A percentile compares a stretch with the other conserved stretches of the same genome.
Evolutionary conservation across 2,797 vertebrate genomes (phyloP).

Genomic region (Halcyon leucocephala): DNA sequence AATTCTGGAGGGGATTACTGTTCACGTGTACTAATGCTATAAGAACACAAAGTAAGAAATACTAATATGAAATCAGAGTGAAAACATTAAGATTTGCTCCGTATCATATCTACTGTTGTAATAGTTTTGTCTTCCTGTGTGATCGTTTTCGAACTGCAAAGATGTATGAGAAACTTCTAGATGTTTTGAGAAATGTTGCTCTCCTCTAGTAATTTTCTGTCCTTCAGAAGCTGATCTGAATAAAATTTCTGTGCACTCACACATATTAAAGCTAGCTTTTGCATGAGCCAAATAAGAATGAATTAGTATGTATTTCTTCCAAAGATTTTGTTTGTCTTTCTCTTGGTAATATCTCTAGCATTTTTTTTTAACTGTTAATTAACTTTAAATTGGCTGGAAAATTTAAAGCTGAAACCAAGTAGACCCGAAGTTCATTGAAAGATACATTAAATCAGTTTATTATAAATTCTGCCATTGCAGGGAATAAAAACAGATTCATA

Average conservation of each 20-base stretch:
- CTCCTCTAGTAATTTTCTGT: neutral
- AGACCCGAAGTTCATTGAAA: conserved; percentile 8
- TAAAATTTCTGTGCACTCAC: neutral
- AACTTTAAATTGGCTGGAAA: conserved; percentile 17
- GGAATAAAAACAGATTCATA: conserved; percentile 19
- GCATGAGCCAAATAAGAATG: neutral
- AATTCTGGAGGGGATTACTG: neutral
- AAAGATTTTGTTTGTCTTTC: conserved; percentile 7
- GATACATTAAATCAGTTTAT: neutral
- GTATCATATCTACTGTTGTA: neutral
- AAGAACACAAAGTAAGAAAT: neutral
- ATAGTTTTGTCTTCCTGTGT: neutral
- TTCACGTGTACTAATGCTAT: neutral
- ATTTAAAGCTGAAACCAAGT: neutral
- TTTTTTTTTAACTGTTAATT: neutral
- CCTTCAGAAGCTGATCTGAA: neutral
- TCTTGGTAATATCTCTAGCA: neutral
- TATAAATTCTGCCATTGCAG: neutral
- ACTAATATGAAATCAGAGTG: neutral
- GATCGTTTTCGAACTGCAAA: neutral
- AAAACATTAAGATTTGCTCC: neutral
- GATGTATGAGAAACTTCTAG: neutral
- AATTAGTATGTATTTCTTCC: neutral
- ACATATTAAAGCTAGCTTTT: neutral
- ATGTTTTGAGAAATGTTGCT: neutral